phyloP scores from a whole-genome alignment of 2,113 vertebrate species.

The Malurus melanocephalus region DNA sequence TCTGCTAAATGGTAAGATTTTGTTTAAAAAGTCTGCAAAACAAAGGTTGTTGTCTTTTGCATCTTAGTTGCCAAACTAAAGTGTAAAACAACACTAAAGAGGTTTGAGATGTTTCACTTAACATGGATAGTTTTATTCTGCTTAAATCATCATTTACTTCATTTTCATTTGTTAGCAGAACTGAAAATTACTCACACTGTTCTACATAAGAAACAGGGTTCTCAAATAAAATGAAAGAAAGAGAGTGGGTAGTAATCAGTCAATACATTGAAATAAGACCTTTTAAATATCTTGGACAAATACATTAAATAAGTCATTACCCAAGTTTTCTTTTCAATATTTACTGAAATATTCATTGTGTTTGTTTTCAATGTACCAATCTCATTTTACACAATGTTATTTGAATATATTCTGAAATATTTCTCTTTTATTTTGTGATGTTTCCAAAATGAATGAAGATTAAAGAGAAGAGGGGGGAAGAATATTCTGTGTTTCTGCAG shows the following conservation, averaged over 20 bases:
- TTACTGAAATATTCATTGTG: not conserved
- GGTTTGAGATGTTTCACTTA: not conserved
- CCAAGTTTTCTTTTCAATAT: not conserved
- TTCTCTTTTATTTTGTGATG: not conserved
- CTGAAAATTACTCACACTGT: not conserved
- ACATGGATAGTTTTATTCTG: not conserved
- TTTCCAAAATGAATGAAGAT: not conserved
- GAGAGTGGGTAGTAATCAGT: not conserved
- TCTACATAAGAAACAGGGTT: not conserved
- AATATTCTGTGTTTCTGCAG: not conserved
- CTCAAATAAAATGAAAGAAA: not conserved
- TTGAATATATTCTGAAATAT: not conserved
- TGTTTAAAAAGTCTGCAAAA: not conserved
- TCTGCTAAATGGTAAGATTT: not conserved
- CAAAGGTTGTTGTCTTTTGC: not conserved
- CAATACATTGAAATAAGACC: not conserved
- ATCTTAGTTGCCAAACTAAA: not conserved
- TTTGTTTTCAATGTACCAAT: not conserved
- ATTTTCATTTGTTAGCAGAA: not conserved
- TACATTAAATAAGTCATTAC: not conserved
- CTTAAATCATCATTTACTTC: not conserved
- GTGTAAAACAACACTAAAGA: not conserved
- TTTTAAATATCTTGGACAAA: not conserved
- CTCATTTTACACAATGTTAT: not conserved
- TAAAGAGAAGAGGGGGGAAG: not conserved